A percentile compares a stretch with the other conserved stretches of the same genome.
phyloP scores from a whole-genome alignment of 2,797 vertebrate genomes.

The Acrocephalus scirpaceus region DNA sequence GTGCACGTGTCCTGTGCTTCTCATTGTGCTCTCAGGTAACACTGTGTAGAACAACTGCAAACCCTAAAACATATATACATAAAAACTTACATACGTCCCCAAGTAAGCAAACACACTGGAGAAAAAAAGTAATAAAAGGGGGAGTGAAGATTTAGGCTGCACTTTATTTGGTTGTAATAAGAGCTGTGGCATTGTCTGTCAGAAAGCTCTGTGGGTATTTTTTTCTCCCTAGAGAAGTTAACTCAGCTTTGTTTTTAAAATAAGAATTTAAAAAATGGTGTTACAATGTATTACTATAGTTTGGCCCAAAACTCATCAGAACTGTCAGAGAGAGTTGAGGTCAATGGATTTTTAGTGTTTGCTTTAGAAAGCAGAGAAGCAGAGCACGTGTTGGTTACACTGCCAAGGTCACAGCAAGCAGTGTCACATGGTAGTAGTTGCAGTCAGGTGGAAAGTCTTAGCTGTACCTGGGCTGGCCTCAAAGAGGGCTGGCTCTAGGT shows the following conservation, averaged over 20 bases:
- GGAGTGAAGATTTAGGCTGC: neutral
- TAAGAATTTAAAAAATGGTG: neutral
- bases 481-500: neutral
- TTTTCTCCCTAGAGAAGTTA: neutral
- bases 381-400: neutral
- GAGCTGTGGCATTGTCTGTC: accelerated
- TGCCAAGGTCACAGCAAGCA: neutral
- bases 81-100: neutral
- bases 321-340: neutral
- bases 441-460: neutral
- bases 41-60: neutral
- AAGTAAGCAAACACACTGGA: neutral
- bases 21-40: neutral
- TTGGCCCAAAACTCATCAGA: neutral
- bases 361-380: neutral
- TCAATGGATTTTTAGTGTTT: neutral
- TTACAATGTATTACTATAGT: neutral
- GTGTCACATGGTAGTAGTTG: neutral
- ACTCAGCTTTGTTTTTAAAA: neutral
- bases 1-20: neutral
- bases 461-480: neutral
- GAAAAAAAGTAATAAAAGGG: neutral
- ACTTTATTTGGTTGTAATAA: neutral
- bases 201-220: neutral
- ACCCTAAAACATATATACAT: neutral